Percentiles rank a stretch among this genome's conserved stretches.
phyloP scores from a whole-genome alignment of 1,140 invertebrate genomes.

The Macrobrachium rosenbergii region DNA sequence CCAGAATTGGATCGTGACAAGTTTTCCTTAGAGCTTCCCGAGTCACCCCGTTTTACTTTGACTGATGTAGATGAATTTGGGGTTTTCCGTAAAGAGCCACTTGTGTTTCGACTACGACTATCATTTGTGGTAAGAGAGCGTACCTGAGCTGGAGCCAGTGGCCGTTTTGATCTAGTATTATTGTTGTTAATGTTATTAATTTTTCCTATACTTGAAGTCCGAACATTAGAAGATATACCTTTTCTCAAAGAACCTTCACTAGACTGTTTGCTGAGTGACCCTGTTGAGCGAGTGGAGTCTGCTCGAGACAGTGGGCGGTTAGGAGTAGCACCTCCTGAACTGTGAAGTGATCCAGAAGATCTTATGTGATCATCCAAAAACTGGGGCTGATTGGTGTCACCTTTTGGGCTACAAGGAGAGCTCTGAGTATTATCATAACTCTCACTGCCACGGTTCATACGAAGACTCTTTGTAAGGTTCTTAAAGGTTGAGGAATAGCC shows the following conservation, averaged over 20 bases:
- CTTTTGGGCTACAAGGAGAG: constrained; percentile 36
- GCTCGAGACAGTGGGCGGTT: constrained; percentile 59
- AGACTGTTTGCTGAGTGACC: constrained; percentile 64
- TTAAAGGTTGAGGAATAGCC: constrained; percentile 69
- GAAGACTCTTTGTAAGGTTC: constrained; percentile 68
- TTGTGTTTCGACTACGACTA: constrained; percentile 32
- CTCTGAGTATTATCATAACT: constrained; percentile 43
- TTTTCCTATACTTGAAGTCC: constrained; percentile 3
- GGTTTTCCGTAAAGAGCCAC: constrained; percentile 11
- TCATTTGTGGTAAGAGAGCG: constrained; percentile 41
- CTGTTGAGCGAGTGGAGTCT: constrained; percentile 60
- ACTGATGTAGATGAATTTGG: constrained; percentile 31
- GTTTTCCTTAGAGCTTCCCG: constrained; percentile 64
- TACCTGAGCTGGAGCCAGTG: constrained; percentile 56
- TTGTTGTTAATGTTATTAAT: constrained; percentile 2
- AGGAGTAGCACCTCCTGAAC: constrained; percentile 57
- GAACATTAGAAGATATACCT: not conserved
- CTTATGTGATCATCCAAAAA: constrained; percentile 52
- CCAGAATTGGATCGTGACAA: constrained; percentile 62
- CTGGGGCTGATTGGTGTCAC: constrained; percentile 20
- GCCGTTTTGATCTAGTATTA: constrained; percentile 43
- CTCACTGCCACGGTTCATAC: constrained; percentile 58
- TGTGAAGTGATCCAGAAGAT: constrained; percentile 57
- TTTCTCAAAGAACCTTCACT: constrained; percentile 62
- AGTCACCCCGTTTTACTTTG: constrained; percentile 64